Evolutionary conservation across 1,140 invertebrate genomes (phyloP), one percentile per base, ranked within the genome.

Genomic region (Hyles euphorbiae): DNA sequence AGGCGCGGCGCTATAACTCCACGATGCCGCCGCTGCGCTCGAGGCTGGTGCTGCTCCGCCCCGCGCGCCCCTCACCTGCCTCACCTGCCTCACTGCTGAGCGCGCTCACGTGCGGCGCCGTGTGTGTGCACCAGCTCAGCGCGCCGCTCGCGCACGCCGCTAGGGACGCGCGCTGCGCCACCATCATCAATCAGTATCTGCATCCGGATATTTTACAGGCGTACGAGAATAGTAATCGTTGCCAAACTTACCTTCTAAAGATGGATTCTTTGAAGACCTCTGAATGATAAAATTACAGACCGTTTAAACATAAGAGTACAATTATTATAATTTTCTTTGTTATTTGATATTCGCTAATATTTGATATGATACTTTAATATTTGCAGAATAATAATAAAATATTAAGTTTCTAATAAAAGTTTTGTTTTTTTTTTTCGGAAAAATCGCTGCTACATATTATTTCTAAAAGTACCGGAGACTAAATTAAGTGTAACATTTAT

Each of bases 161-260:
- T 0, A 9, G 69, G 4, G 80, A 85, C 46, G 51, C 77, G 11
- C 67, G 59, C 8, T 80, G 76, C 46, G 65, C 75, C 6, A 54
- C 70, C 8, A 68, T 80, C 45, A 65, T 82, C 0, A 85, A 85
- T 51, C 51, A 49, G 1, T 62, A 80, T 57, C 56, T 84, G 0
- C 68, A 73, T 6, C 46, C 56, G 4, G 56, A 70, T 7, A 60
- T 78, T 3, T 6, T 77, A 5, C 49, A 76, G 54, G 60, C 36
- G 2, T 84, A 68, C 47, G 61, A 74, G 12, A 68, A 70, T 5
- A 76, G 58, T 36, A 84, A 78, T 40, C 62, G 76, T 3, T 81
- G 78, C 52, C 68, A 81, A n/a, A 71, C 72, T 2, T 78, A 78
- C 34, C n/a, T 72, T 9, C 10, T n/a, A 8, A 12, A 47, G 4